These are phyloP conservation scores for Pharmacophagus antenor DNA, from an alignment of 2,888 invertebrate genomes.

Conservation along the genomic window DNA sequence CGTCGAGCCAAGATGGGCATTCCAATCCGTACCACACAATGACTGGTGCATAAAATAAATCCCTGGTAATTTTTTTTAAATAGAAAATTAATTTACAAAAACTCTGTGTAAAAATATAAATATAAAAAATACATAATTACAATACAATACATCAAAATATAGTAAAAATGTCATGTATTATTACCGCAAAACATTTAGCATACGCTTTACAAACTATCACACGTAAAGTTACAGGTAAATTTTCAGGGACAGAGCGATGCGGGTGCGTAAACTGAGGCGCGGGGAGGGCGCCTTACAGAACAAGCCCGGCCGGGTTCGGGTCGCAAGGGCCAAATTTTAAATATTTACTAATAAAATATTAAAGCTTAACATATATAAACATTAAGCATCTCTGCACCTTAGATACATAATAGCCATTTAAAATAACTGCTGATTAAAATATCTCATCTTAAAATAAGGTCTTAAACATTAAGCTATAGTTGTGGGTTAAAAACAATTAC, in stretches of 20 bases:
- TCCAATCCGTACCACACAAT: conserved; percentile 42
- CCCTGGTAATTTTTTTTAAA: conserved; percentile 57
- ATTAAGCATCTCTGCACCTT: conserved; percentile 81
- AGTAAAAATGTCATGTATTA: conserved; percentile 56
- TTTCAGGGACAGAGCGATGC: conserved; percentile 34
- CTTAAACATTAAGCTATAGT: conserved; percentile 76
- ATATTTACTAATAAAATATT: conserved; percentile 82
- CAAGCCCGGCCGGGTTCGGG: conserved; percentile 41
- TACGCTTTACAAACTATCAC: conserved; percentile 75
- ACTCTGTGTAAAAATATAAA: conserved; percentile 76
- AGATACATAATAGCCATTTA: conserved; percentile 79
- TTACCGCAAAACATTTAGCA: conserved; percentile 67
- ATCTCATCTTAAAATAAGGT: conserved; percentile 80
- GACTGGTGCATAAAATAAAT: conserved; percentile 50
- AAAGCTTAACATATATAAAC: conserved; percentile 82
- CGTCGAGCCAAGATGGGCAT: conserved; percentile 20
- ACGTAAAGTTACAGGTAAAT: conserved; percentile 58
- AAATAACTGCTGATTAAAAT: conserved; percentile 81
- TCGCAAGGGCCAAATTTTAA: conserved; percentile 70
- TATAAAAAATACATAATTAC: conserved; percentile 50
- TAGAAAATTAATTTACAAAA: conserved; percentile 74
- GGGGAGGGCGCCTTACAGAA: conserved; percentile 37
- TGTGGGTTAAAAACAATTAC: conserved; percentile 62
- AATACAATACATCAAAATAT: conserved; percentile 57
- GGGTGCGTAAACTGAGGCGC: conserved; percentile 32